Conservation (phyloP, 2,113 vertebrate species). For the Thalassarche chlororhynchos region DNA sequence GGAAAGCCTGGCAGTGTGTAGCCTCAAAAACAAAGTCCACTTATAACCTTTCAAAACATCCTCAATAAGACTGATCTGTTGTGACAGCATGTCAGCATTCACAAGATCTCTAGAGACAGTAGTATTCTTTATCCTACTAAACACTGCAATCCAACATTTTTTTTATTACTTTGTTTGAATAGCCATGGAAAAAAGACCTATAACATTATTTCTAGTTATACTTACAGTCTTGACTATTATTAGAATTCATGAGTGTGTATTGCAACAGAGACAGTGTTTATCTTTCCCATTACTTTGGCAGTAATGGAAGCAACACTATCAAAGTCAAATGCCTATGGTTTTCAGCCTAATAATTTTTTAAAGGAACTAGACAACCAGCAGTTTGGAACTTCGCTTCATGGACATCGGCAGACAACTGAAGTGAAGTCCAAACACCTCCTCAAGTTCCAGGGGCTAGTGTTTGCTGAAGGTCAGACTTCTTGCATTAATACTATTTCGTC, state of each 20-base stretch:
- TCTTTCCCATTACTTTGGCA: not conserved
- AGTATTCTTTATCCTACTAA: not conserved
- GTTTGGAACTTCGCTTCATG: not conserved
- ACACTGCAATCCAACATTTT: not conserved
- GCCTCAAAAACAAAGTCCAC: not conserved
- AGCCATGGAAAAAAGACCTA: not conserved
- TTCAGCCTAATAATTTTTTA: not conserved
- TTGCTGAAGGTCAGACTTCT: not conserved
- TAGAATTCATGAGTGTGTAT: not conserved
- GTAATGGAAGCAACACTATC: not conserved
- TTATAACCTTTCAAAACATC: conserved; percentile 21
- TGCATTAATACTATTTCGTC: not conserved
- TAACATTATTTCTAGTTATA: not conserved
- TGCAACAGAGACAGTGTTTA: not conserved
- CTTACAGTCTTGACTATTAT: not conserved
- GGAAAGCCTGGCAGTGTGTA: not conserved
- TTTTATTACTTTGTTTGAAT: not conserved
- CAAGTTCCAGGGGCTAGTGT: not conserved
- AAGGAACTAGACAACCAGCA: not conserved
- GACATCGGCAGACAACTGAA: not conserved
- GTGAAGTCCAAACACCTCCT: not conserved
- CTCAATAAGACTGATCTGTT: not conserved
- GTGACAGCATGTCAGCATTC: not conserved
- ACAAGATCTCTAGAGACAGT: not conserved
- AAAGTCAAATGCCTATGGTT: not conserved